Conservation (phyloP, 37 sponge, comb jelly and placozoan species). For the Amphimedon queenslandica region DNA sequence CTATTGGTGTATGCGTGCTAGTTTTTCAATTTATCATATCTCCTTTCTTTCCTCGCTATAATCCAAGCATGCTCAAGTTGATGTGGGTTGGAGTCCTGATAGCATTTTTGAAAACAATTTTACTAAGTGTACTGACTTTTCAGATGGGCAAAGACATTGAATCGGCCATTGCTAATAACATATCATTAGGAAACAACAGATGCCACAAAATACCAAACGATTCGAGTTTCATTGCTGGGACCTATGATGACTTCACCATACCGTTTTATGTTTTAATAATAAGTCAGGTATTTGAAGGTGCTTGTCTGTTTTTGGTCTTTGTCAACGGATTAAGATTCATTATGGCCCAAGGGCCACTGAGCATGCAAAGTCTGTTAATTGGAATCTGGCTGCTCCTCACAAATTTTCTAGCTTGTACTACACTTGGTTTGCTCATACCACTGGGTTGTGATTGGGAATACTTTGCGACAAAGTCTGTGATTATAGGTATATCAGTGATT, state of each 20-base stretch:
- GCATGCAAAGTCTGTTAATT: constrained; percentile 6
- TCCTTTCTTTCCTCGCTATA: neutral
- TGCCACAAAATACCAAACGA: too few relatives aligned
- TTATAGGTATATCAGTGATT: neutral
- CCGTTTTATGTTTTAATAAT: neutral
- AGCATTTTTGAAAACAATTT: neutral
- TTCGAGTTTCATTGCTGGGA: too few relatives aligned
- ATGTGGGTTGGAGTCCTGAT: neutral
- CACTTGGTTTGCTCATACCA: neutral
- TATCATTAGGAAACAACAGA: too few relatives aligned
- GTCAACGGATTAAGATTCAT: neutral
- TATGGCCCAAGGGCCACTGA: neutral
- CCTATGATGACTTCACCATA: neutral
- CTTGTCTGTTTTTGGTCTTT: neutral
- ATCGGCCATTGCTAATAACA: neutral
- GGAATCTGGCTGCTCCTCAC: neutral
- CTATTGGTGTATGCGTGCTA: neutral
- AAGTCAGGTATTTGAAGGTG: neutral
- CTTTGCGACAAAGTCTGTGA: neutral
- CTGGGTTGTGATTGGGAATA: neutral
- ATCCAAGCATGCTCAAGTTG: neutral
- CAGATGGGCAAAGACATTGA: neutral
- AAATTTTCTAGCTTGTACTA: neutral
- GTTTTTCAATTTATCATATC: neutral
- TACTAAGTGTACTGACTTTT: neutral